Evolutionary conservation across 2,113 vertebrate species (phyloP), one percentile per base, ranked within the genome.

Genomic region (Dasyurus viverrinus): DNA sequence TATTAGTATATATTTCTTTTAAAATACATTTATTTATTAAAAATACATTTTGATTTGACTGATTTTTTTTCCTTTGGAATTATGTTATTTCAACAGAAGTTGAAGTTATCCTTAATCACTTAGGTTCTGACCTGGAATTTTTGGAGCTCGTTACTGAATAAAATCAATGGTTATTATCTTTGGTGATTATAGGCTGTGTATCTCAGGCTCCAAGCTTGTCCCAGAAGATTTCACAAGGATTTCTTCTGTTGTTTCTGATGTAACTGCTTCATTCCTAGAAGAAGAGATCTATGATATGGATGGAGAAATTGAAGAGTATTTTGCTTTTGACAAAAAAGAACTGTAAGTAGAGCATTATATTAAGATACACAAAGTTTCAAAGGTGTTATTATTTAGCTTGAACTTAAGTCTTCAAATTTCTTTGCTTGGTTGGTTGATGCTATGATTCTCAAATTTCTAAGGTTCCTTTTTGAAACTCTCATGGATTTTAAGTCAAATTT

Each of bases 261-360:
- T 92, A 36, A 95, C 68, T 0, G 9, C 30, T 0, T 97, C 98
- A 1, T 98, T 98, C 54, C 94, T 99, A 92, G 98, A 98, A 97
- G 99, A 99, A 97, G 99, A 99, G 98, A 98, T 99, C 92, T 99
- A 98, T 5, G 98, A 98, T 53, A 54, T 95, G 76, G 99, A 99
- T 97, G 99, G 99, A 95, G 98, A 98, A 96, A 98, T 99, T 54
- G 99, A 99, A 97, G 99, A 99, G 92, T 99, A 99, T 97, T 98
- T 99, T 52, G 99, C 99, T 93, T 99, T 99, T 97, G 99, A 99
- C 98, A 95, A 93, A 93, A 98, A 98, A 96, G 99, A 99, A 53
- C 97, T 97, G 99, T 99, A 99, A 98, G 92, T 97, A 96, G 93
- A 60, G 89, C 94, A 94, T 96, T 92, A 93, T 93, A 42, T 93